A percentile compares a stretch with the other conserved stretches of the same genome.
Conservation (phyloP, 2,888 invertebrate species). For the Polylopha cassiicola region DNA sequence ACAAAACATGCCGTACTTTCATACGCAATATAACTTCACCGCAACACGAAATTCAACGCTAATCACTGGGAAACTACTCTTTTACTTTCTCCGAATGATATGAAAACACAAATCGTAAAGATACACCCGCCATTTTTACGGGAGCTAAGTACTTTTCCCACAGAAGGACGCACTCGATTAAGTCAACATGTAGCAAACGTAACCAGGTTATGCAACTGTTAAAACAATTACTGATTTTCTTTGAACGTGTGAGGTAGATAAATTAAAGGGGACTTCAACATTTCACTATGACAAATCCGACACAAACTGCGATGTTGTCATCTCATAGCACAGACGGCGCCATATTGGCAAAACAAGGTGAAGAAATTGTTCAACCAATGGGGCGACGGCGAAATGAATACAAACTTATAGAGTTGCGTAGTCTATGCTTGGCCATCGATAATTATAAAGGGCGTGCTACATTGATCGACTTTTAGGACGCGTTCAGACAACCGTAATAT, state of each 20-base stretch:
- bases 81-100: slow-evolving; percentile 57
- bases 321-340: slow-evolving; percentile 75
- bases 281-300: slow-evolving; percentile 60
- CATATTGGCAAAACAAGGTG: slow-evolving; percentile 68
- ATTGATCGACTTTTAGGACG: not conserved
- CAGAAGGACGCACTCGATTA: slow-evolving; percentile 45
- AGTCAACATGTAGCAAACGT: slow-evolving; percentile 35
- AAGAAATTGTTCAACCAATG: slow-evolving; percentile 24
- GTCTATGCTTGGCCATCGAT: slow-evolving; percentile 9
- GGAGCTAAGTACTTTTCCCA: slow-evolving; percentile 64
- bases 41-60: slow-evolving; percentile 31
- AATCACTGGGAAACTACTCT: slow-evolving; percentile 42
- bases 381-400: slow-evolving; percentile 16
- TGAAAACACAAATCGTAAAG: slow-evolving; percentile 72
- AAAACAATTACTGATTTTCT: slow-evolving; percentile 50
- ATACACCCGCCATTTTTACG: slow-evolving; percentile 77
- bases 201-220: slow-evolving; percentile 41
- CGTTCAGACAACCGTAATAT: not conserved
- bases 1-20: slow-evolving; percentile 46
- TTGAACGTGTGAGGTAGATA: slow-evolving; percentile 65
- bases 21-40: slow-evolving; percentile 31
- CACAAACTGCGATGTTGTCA: slow-evolving; percentile 78
- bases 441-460: slow-evolving; percentile 1
- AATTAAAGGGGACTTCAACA: slow-evolving; percentile 47
- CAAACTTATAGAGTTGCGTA: slow-evolving; percentile 7